Evolutionary conservation across 2,888 invertebrate species (phyloP).

Genomic region (Volucella inanis): DNA sequence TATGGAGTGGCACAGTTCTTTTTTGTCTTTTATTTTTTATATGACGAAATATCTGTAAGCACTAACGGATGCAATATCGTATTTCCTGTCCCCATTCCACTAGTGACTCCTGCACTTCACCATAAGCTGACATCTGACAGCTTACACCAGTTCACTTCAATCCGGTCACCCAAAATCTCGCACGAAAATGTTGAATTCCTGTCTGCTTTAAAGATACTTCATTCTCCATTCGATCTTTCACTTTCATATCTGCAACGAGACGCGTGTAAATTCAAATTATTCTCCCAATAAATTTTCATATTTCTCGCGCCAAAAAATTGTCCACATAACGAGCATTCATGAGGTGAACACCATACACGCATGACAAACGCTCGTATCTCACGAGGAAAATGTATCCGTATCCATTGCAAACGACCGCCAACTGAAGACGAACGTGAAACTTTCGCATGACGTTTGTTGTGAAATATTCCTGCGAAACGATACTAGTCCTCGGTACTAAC

Average conservation of each 20-base stretch:
- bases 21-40: not conserved
- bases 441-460: constrained; percentile 53
- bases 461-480: constrained; percentile 50
- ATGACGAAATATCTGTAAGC: too few species aligned
- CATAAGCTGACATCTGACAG: constrained; percentile 33
- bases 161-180: constrained; percentile 17
- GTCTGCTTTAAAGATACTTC: constrained; percentile 14
- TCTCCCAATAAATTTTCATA: constrained; percentile 62
- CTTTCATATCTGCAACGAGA: constrained; percentile 53
- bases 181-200: constrained; percentile 58
- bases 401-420: not conserved
- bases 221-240: constrained; percentile 54
- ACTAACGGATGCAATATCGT: constrained; percentile 21
- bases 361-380: constrained; percentile 69
- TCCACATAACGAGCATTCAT: constrained; percentile 42
- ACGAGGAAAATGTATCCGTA: constrained; percentile 57
- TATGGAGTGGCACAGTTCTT: too few species aligned
- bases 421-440: not conserved
- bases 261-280: constrained; percentile 58
- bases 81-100: constrained; percentile 62
- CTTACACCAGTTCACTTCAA: constrained; percentile 37
- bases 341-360: constrained; percentile 21
- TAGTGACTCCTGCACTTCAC: not conserved
- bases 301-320: constrained; percentile 47
- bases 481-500: constrained; percentile 1